A percentile compares a stretch with the other conserved stretches of the same genome.
Conservation (phyloP, 2,888 invertebrate genomes). For the Sinhomidia bicolor region DNA sequence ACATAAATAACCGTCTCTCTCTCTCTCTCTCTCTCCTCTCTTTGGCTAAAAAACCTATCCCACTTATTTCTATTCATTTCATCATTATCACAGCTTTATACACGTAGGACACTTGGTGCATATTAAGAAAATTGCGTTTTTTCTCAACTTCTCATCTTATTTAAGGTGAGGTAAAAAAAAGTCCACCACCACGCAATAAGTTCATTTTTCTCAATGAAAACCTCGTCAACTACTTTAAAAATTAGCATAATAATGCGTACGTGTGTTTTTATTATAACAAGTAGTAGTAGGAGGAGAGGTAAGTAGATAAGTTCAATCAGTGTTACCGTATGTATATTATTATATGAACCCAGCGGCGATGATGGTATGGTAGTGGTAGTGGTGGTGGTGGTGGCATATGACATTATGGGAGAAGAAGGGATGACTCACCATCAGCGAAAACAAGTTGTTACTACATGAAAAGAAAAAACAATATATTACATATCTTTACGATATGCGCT, state of each 20-base stretch:
- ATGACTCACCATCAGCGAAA: constrained; percentile 60
- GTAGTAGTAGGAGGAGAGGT: constrained; percentile 47
- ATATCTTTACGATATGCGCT: constrained; percentile 51
- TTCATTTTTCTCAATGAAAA: constrained; percentile 74
- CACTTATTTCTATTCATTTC: constrained; percentile 59
- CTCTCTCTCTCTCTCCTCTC: too few species aligned
- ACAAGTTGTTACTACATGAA: constrained; percentile 50
- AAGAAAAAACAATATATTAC: constrained; percentile 57
- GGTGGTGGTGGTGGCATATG: constrained; percentile 52
- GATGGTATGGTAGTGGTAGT: background rate
- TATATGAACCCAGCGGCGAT: constrained; percentile 46
- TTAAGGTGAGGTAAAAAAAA: constrained; percentile 66
- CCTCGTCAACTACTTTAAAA: constrained; percentile 44
- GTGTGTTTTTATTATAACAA: constrained; percentile 56
- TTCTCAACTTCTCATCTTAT: constrained; percentile 30
- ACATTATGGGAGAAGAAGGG: constrained; percentile 25
- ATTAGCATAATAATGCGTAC: constrained; percentile 56
- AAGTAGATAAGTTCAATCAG: constrained; percentile 45
- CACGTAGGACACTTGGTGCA: constrained; percentile 24
- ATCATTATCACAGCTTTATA: constrained; percentile 45
- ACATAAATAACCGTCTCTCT: constrained; percentile 59
- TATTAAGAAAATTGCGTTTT: constrained; percentile 61
- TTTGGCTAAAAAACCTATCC: constrained; percentile 62
- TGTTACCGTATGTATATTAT: background rate
- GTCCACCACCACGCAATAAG: constrained; percentile 58